phyloP scores from a whole-genome alignment of 2,888 invertebrate species.

The Macrosoma leucophasiata region DNA sequence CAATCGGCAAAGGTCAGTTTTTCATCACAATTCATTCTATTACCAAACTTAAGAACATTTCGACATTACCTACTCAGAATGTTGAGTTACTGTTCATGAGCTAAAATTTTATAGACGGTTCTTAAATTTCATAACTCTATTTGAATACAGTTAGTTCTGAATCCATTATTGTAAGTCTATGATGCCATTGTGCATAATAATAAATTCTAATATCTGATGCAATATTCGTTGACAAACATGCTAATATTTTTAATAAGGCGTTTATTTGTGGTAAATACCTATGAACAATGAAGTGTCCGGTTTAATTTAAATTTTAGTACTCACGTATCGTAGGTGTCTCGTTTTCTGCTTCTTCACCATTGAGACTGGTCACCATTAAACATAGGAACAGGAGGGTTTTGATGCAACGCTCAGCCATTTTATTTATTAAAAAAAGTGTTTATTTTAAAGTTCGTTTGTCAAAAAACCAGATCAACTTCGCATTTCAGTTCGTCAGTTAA shows the following conservation, averaged over 20 bases:
- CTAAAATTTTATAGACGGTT: too few relatives aligned
- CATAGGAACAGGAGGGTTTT: constrained; percentile 52
- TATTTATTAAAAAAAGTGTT: constrained; percentile 34
- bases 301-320: too few relatives aligned
- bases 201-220: too few relatives aligned
- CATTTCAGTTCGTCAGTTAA: too few relatives aligned
- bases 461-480: constrained; percentile 9
- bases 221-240: too few relatives aligned
- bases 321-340: constrained; percentile 51
- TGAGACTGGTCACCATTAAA: constrained; percentile 47
- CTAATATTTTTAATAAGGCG: too few relatives aligned
- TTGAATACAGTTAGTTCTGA: constrained; percentile 17
- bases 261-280: too few relatives aligned
- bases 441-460: constrained; percentile 2
- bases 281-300: too few relatives aligned
- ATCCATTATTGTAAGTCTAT: too few relatives aligned
- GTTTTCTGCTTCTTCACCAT: constrained; percentile 54
- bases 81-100: neutral
- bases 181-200: too few relatives aligned
- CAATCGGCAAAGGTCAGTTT: constrained; percentile 29
- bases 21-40: constrained; percentile 28
- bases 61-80: constrained; percentile 9
- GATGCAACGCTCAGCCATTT: constrained; percentile 49
- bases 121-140: constrained; percentile 20
- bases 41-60: constrained; percentile 23